Base-by-base conservation (phyloP, 2,113 vertebrate genomes). In the Boulengeromyrus knoepffleri region DNA sequence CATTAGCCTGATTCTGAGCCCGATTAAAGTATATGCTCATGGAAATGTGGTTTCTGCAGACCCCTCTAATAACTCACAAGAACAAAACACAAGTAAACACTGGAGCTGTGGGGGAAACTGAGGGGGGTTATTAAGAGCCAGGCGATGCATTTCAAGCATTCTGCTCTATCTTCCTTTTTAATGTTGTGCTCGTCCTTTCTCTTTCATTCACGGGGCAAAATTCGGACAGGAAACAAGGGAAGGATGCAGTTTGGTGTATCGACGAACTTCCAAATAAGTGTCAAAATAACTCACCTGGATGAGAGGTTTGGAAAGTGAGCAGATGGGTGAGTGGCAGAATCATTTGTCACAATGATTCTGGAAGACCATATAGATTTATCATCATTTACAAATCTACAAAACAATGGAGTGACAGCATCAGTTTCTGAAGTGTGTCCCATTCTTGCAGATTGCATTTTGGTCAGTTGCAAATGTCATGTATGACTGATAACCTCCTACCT, bases 1-100 rank as follows among this genome's bases (percentile, higher is more conserved):
- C 85, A 95, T 95, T 94, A 95, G 90, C 88, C 74, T 88, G 85
- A 92, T 92, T 58, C 88, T 93, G 88, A 89, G 91, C 91, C 92
- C 92, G 90, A 93, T 93, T 92, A 91, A 91, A 91, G 90, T 90
- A 92, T 89, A 84, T 90, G 90, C 93, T 94, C 89, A 85, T 90
- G 80, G 27, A 92, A 91, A 91, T 87, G 42, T 62, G 53, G 88
- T 88, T 84, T 90, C 45, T 77, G 80, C 88, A 90, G 85, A 80
- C 27, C 53, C 62, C 74, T 91, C 52, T 91, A 92, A 91, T 91
- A 92, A 91, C 85, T 92, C 46, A 80, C 91, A 92, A 94, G 93
- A 93, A 92, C 83, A 93, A 89, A 88, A 91, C 66, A 70, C 66
- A 53, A 86, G 70, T 80, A 83, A 91, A 89, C n/a, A 77, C 8